Evolutionary conservation across 2,113 vertebrate species (phyloP).

Genomic region (Pterocles orientalis): DNA sequence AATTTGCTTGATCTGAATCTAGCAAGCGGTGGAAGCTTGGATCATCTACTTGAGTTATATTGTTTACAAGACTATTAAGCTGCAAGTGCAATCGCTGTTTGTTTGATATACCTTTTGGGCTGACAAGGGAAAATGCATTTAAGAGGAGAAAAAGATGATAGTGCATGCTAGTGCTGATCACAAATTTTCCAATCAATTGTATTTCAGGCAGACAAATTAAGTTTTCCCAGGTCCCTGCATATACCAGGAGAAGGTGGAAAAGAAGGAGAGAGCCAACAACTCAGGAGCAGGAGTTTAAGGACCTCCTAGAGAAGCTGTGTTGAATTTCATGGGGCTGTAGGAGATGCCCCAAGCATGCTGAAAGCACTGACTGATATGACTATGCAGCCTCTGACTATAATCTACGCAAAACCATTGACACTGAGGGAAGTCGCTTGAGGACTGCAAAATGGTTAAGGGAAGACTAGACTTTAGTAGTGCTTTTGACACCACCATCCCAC

Average conservation of each 20-base stretch:
- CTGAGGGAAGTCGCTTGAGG: not conserved
- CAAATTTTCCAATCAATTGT: not conserved
- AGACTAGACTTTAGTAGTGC: not conserved
- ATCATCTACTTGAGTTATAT: constrained; percentile 6
- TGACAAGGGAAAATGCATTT: not conserved
- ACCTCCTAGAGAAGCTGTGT: not conserved
- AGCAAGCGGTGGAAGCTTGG: not conserved
- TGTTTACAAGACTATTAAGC: constrained; percentile 3
- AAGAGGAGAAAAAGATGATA: not conserved
- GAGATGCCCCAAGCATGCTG: not conserved
- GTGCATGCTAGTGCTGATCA: not conserved
- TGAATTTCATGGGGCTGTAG: not conserved
- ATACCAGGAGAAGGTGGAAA: not conserved
- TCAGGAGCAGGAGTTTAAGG: not conserved
- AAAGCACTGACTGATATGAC: not conserved
- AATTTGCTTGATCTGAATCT: not conserved
- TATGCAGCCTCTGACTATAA: not conserved
- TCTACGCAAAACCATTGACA: not conserved
- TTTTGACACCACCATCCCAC: not conserved
- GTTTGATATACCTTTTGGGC: not conserved
- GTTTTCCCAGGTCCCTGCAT: not conserved
- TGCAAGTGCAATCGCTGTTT: not conserved
- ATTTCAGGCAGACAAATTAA: not conserved
- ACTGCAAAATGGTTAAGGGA: not conserved
- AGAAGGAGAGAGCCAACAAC: not conserved